Evolutionary conservation across 2,888 invertebrate species (phyloP).

Genomic region (Alsophila aescularia): DNA sequence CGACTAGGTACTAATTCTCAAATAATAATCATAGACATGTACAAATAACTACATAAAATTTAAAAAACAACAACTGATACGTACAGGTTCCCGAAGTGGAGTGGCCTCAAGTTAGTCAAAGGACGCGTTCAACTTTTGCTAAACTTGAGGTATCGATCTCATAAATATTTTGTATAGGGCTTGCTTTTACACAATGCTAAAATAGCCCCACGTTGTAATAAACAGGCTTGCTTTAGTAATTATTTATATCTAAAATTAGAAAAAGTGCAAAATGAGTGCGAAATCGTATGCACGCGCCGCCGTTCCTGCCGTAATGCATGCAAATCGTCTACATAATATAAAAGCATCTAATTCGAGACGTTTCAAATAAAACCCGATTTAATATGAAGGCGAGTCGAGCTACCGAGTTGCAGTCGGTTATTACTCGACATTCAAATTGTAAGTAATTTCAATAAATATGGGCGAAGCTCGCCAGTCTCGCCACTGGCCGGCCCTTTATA

Average conservation of each 20-base stretch:
- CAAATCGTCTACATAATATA: constrained; percentile 56
- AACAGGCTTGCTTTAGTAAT: constrained; percentile 12
- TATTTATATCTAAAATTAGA: constrained; percentile 16
- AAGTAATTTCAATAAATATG: constrained; percentile 84
- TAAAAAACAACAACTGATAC: too few species aligned
- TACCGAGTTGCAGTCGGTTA: constrained; percentile 73
- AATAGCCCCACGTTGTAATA: constrained; percentile 5
- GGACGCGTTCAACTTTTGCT: not conserved
- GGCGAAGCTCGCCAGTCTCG: constrained; percentile 57
- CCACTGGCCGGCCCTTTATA: constrained; percentile 65
- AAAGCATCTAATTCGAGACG: constrained; percentile 71
- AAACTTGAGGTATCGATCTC: not conserved
- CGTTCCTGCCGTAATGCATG: constrained; percentile 33
- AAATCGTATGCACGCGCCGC: constrained; percentile 7
- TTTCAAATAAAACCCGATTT: constrained; percentile 69
- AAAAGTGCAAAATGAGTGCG: constrained; percentile 1
- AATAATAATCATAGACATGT: too few species aligned
- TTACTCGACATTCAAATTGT: constrained; percentile 80
- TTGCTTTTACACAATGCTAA: not conserved
- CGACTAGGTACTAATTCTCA: too few species aligned
- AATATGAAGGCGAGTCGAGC: constrained; percentile 71
- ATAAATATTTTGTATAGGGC: not conserved
- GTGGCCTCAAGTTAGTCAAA: too few species aligned
- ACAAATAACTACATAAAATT: too few species aligned
- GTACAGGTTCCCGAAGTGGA: too few species aligned